Base-by-base conservation (phyloP, 1,140 invertebrate genomes). In the Drosophila leontia region DNA sequence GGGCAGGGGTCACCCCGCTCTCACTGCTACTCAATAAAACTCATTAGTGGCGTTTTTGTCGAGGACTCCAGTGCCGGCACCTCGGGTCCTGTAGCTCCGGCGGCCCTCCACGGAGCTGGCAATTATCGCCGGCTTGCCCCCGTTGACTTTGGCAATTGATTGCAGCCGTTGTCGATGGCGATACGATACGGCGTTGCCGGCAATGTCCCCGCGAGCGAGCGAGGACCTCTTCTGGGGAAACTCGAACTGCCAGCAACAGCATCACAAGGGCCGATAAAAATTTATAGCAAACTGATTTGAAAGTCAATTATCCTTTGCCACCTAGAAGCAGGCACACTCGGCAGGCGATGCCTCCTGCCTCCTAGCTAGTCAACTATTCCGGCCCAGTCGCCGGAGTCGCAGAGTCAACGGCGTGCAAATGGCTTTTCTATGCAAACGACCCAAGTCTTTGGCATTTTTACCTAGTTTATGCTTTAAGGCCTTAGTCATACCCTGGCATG, bases 261-360 rank as follows among this genome's bases (percentile, higher is more conserved):
- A 91, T 82, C 87, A 81, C 69, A 84, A 91, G 85, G 86, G 75
- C 76, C 90, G 85, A 91, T 91, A 91, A 91, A 91, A 92, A 88
- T 91, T 91, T 91, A 91, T 91, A 86, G 85, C 91, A 91, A 91
- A 91, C 90, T 91, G 90, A 91, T 91, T 91, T 91, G 90, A 91
- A 91, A 91, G 91, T 91, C 90, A 91, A 91, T 91, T 91, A 91
- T 91, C 90, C 82, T 80, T 83, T 77, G 78, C 64, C 72, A 58
- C 75, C 65, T 63, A 55, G 62, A 29, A 59, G 59, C 57, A 48
- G 45, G 41, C 39, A 44, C 51, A 19, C n/a, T 57, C 34, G 56
- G n/a, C 17, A 67, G 47, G n/a, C 23, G 51, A 26, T 35, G 51
- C 61, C 35, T 44, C 55, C 62, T 23, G 15, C 35, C 4, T 17